A percentile compares a stretch with the other conserved stretches of the same genome.
Conservation (phyloP, 2,113 vertebrate species). For the Anguilla japonica region DNA sequence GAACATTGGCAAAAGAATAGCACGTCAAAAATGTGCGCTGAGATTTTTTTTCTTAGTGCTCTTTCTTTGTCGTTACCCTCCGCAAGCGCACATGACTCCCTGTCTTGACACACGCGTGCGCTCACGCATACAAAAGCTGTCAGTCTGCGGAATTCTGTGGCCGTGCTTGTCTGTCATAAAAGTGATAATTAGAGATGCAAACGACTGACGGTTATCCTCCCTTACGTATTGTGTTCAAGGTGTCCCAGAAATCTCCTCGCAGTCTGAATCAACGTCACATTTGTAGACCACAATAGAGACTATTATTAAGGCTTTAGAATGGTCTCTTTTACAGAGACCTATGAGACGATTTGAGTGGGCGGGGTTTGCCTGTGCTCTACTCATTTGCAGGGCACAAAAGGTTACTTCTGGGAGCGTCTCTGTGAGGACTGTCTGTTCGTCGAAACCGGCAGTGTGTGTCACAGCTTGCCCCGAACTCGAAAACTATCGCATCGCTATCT, state of each 20-base stretch:
- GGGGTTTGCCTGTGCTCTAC: not conserved
- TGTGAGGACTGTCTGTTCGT: conserved; percentile 12
- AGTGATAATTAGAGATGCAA: conserved; percentile 40
- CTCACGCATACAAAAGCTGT: not conserved
- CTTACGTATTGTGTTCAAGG: conserved; percentile 14
- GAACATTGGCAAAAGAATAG: not conserved
- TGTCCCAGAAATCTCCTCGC: conserved; percentile 16
- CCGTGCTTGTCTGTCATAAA: conserved; percentile 54
- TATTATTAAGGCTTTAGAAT: conserved; percentile 34
- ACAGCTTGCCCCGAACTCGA: not conserved
- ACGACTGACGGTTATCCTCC: conserved; percentile 24
- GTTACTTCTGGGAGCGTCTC: conserved; percentile 12
- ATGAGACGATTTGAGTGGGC: conserved; percentile 11
- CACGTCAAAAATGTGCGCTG: not conserved
- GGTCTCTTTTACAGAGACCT: conserved; percentile 29
- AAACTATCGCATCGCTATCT: not conserved
- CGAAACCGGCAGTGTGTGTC: conserved; percentile 15
- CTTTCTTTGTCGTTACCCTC: not conserved
- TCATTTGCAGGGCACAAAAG: conserved; percentile 34
- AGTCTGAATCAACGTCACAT: conserved; percentile 21
- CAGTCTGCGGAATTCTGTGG: conserved; percentile 47
- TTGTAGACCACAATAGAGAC: conserved; percentile 27
- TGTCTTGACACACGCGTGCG: not conserved
- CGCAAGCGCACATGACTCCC: not conserved
- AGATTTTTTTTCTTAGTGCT: not conserved